Evolutionary conservation across 2,113 vertebrate genomes (phyloP), one percentile per base, ranked within the genome.

Genomic region (Neotoma lepida): DNA sequence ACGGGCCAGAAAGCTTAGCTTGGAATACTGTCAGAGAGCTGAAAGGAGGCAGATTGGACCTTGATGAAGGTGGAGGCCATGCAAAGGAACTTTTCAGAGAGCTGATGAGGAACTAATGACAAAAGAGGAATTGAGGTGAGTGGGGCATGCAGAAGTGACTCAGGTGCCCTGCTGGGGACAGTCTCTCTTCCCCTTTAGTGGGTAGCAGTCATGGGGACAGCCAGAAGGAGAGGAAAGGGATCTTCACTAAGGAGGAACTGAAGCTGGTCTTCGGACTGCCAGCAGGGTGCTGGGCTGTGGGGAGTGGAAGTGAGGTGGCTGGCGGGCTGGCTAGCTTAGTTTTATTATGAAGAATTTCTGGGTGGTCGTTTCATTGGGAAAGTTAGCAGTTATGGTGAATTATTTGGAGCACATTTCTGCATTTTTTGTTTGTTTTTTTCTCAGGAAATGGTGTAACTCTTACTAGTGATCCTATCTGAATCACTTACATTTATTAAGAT

Each of bases 1-100:
- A 9, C 2, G 5, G 63, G 51, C 26, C 24, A 0, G 6, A 76
- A 71, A 71, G 74, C 26, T 89, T 70, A 77, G 66, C 9, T 41
- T 74, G 35, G 20, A 81, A 56, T 86, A 66, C 39, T 58, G 26
- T 9, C 54, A 71, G 54, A 14, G 44, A 88, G 30, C 28, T 5
- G 18, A 14, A 73, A 2, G 26, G 33, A 85, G 64, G 71, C 56
- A 2, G 30, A 9, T 3, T 44, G 20, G 28, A 56, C 49, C 63
- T 44, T 73, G 54, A 78, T 63, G 77, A 89, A 26, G 61, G 17
- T 30, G 10, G n/a, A 64, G n/a, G 18, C n/a, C 35, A 0, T 73
- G 77, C 70, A 68, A 86, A 17, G 66, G 93, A 84, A 63, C 33
- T 39, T 87, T 91, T 95, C 82, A 73, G 73, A 94, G 76, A 88